Base-by-base conservation (phyloP, 2,888 invertebrate genomes). In the Nematopogon swammerdamellus region DNA sequence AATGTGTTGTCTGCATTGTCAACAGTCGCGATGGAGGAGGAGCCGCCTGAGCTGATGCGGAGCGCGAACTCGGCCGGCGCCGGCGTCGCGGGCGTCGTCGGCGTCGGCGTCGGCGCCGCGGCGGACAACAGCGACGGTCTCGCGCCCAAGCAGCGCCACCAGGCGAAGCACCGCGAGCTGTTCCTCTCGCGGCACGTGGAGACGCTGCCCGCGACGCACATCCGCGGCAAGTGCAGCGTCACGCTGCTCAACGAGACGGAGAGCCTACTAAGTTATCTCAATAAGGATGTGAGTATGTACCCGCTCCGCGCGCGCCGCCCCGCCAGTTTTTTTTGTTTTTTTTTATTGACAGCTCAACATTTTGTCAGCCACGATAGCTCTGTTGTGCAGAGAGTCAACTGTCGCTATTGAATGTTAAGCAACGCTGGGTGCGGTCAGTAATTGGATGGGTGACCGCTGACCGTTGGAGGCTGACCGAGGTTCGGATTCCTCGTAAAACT, bases 241-340 rank as follows among this genome's bases (percentile, higher is more conserved):
- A 97, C 97, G 60, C 85, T 99, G 63, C 89, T 99, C 80, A 98
- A 98, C 82, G 99, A 99, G 84, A 97, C 97, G 51, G 99, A 99
- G 83, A 93, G 95, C 59, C 85, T 97, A 65, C 85, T 89, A 69
- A 95, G 95, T 74, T 99, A 99, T 85, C 86, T 98, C 70, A 92
- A 93, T 82, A 96, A 95, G 85, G 94, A 95, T 81, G 91, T 91
- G 82, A 85, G 86, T 84, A 77, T 81, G 79, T 79, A 79, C 75
- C 73, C 57, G 56, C 57, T 54, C 53, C 58, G 51, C 54, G 57
- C 56, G 60, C 60, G 60, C 60, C 58, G 59, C 57, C 55, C n/a
- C n/a, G n/a, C n/a, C n/a, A n/a, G n/a, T n/a, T n/a, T n/a, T 48
- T 48, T 51, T 55, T 53, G 50, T 56, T 54, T 56, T 54, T 49